These are phyloP conservation scores for Hiodon alosoides DNA, from an alignment of 2,113 vertebrate genomes.

Conservation along the genomic window DNA sequence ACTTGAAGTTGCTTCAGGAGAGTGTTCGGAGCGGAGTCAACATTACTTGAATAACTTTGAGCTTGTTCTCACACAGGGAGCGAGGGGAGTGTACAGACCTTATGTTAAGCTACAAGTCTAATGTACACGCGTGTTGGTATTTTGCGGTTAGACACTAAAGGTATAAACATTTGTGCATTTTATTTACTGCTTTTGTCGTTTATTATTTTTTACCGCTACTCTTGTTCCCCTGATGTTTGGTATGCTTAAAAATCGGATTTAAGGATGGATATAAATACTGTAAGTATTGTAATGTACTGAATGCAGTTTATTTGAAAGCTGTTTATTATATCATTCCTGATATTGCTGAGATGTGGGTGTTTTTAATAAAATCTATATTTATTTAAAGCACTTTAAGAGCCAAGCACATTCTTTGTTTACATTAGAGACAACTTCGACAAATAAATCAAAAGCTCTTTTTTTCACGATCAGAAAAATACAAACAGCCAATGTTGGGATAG, in stretches of 20 bases:
- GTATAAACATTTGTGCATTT: conserved; percentile 65
- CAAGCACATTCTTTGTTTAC: neutral
- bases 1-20: conserved; percentile 80
- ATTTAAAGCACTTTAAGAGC: conserved; percentile 81
- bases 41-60: conserved; percentile 96
- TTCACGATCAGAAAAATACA: neutral
- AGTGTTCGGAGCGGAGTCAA: conserved; percentile 77
- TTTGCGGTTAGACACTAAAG: conserved; percentile 92
- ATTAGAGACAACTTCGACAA: neutral
- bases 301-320: conserved; percentile 99
- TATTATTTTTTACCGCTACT: conserved; percentile 63
- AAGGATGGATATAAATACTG: conserved; percentile 92
- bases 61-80: conserved; percentile 44
- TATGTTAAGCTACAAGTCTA: conserved; percentile 78
- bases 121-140: conserved; percentile 69
- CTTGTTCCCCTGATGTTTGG: conserved; percentile 77
- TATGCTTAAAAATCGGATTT: conserved; percentile 71
- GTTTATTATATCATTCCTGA: conserved; percentile 99
- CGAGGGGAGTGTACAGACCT: conserved; percentile 61
- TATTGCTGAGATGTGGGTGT: conserved; percentile 97
- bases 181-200: conserved; percentile 68
- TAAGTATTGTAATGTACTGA: conserved; percentile 99
- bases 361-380: conserved; percentile 99
- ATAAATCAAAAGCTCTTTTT: neutral
- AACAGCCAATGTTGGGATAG: conserved; percentile 4